Percentiles rank a stretch among this genome's conserved stretches.
Conservation (phyloP, 2,797 vertebrate genomes). For the Notoglanidium macrostoma region DNA sequence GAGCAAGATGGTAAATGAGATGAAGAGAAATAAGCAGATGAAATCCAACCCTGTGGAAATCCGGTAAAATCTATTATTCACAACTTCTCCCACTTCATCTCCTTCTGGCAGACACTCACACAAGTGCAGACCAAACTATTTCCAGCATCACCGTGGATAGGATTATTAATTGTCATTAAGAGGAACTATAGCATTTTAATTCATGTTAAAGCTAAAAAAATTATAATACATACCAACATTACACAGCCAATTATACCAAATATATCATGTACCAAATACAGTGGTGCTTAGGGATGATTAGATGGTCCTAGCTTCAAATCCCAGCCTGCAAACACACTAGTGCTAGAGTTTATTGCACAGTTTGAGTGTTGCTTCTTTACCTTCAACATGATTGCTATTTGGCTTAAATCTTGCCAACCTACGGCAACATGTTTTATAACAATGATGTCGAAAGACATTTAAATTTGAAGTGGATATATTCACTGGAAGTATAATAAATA, state of each 20-base stretch:
- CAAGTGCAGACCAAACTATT: slow-evolving; percentile 32
- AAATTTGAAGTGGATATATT: neutral
- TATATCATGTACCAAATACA: neutral
- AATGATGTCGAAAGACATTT: neutral
- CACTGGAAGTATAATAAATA: neutral
- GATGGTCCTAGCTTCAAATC: neutral
- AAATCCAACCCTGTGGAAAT: slow-evolving; percentile 36
- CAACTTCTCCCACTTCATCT: slow-evolving; percentile 37
- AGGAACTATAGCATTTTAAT: neutral
- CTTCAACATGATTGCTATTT: neutral
- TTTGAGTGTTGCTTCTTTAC: neutral
- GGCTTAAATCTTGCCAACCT: neutral
- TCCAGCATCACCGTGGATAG: neutral
- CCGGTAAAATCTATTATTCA: slow-evolving; percentile 39
- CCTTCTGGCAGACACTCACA: slow-evolving; percentile 11
- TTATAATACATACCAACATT: neutral
- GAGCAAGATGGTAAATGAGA: slow-evolving; percentile 23
- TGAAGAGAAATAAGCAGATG: slow-evolving; percentile 2
- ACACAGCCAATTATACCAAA: neutral
- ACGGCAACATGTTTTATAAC: neutral
- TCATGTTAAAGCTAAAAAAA: neutral
- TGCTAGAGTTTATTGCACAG: neutral
- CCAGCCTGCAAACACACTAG: neutral
- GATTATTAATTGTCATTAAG: slow-evolving; percentile 18
- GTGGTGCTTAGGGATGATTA: neutral